Conservation (phyloP, 2,113 vertebrate genomes). For the Sceloporus undulatus region DNA sequence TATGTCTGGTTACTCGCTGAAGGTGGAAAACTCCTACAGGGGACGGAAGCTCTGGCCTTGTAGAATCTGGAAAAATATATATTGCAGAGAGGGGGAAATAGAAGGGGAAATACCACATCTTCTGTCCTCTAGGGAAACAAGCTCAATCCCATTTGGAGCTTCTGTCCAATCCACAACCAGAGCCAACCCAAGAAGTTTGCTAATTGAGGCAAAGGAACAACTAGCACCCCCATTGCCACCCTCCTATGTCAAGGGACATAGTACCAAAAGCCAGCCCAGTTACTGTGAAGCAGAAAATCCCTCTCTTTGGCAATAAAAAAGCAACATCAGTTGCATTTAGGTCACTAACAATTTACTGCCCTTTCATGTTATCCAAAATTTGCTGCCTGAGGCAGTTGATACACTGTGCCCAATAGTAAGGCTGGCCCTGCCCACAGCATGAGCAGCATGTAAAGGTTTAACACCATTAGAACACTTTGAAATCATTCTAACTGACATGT, state of each 20-base stretch:
- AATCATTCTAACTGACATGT: no score
- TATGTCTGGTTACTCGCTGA: conserved; percentile 17
- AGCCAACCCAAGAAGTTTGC: neutral
- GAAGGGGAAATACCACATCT: neutral
- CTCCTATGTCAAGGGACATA: neutral
- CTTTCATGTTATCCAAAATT: neutral
- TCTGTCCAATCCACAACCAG: neutral
- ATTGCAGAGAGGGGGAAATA: neutral
- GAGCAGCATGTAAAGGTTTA: neutral
- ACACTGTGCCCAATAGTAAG: neutral
- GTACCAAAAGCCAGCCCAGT: no score
- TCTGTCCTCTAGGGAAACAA: neutral
- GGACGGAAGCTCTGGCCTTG: neutral
- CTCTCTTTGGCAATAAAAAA: neutral
- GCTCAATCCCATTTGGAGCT: neutral
- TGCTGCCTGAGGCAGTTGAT: neutral
- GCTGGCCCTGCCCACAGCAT: no score
- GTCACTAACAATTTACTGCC: neutral
- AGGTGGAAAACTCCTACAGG: neutral
- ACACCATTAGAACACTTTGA: no score
- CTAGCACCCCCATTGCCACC: neutral
- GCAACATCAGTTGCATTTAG: neutral
- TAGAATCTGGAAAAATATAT: neutral
- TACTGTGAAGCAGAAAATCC: neutral
- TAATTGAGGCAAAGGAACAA: neutral